These are phyloP conservation scores for Dusona sp. DNA, from an alignment of 2,888 invertebrate species.

Conservation along the genomic window DNA sequence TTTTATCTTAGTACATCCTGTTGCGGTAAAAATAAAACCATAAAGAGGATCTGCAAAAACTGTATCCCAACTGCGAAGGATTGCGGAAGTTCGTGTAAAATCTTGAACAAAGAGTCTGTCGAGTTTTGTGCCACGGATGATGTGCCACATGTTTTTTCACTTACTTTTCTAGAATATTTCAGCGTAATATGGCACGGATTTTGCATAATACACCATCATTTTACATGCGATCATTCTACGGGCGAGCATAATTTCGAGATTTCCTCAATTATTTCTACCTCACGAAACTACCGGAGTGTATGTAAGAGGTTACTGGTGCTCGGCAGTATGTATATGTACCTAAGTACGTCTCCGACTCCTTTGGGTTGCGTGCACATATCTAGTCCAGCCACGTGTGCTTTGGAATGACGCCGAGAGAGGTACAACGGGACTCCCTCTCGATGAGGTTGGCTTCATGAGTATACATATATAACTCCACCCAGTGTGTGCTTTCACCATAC, in stretches of 20 bases:
- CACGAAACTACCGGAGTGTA: constrained; percentile 19
- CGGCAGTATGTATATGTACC: constrained; percentile 6
- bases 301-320: constrained; percentile 31
- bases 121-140: not conserved
- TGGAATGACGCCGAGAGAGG: constrained; percentile 49
- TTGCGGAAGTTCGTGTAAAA: not conserved
- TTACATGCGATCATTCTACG: constrained; percentile 14
- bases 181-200: not conserved
- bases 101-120: constrained; percentile 4
- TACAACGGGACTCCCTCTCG: constrained; percentile 6
- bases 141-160: constrained; percentile 8
- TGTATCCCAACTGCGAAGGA: not conserved
- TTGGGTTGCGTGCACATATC: constrained; percentile 61
- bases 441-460: constrained; percentile 32
- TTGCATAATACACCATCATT: constrained; percentile 17
- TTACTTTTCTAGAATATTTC: not conserved
- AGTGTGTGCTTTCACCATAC: constrained; percentile 47
- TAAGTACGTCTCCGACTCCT: constrained; percentile 54
- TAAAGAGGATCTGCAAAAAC: not conserved
- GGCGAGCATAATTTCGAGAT: constrained; percentile 24
- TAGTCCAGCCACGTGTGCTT: constrained; percentile 51
- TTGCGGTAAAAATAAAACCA: constrained; percentile 13
- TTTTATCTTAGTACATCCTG: constrained; percentile 12
- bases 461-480: not conserved
- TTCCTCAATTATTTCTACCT: constrained; percentile 50